Evolutionary conservation across 2,888 invertebrate species (phyloP).

Genomic region (Gandaritis pyraliata): DNA sequence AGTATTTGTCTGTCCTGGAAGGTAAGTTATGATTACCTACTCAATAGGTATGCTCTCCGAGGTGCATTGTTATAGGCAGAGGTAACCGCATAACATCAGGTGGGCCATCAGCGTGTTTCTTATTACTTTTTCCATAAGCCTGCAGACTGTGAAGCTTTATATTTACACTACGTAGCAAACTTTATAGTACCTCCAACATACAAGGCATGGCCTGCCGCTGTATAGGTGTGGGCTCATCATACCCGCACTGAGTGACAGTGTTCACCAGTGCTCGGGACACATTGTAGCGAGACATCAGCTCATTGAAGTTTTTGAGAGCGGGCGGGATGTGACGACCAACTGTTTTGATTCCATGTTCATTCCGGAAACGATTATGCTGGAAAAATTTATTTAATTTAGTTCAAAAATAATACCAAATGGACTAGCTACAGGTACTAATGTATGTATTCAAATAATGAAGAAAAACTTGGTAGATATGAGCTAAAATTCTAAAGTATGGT

Average conservation of each 20-base stretch:
- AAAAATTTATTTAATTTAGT: constrained; percentile 41
- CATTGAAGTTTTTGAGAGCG: constrained; percentile 89
- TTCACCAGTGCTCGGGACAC: constrained; percentile 86
- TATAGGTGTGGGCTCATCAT: constrained; percentile 92
- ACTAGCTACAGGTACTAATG: no score
- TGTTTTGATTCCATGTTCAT: constrained; percentile 90
- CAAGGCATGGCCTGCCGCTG: constrained; percentile 97
- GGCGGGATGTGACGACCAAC: constrained; percentile 92
- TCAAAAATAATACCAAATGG: not conserved
- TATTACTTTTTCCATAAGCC: no score
- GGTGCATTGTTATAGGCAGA: no score
- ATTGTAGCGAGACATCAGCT: constrained; percentile 83
- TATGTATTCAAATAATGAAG: no score
- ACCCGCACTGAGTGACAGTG: constrained; percentile 89
- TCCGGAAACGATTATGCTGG: constrained; percentile 90
- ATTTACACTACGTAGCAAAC: no score
- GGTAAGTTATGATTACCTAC: no score
- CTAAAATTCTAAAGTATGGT: no score
- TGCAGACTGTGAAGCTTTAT: no score
- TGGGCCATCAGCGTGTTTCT: no score
- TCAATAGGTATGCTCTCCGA: no score
- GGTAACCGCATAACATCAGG: no score
- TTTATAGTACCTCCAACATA: constrained; percentile 93
- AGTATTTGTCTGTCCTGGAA: constrained; percentile 90
- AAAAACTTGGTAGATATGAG: no score